Percentiles rank a stretch among this genome's conserved stretches.
Conservation (phyloP, 2,113 vertebrate species). For the Thamnaconus septentrionalis region DNA sequence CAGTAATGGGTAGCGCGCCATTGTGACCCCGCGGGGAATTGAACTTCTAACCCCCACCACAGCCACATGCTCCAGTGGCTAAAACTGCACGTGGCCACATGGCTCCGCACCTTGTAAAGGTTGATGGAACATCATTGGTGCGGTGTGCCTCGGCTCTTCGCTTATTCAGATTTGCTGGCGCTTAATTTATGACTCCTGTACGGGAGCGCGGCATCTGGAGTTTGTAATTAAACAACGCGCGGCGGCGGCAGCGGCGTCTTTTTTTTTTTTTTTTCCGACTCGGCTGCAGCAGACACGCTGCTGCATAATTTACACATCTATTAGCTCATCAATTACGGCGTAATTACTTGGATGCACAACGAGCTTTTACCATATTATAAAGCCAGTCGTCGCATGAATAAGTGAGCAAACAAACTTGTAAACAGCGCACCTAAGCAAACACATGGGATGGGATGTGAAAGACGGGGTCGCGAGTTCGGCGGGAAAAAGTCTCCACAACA, state of each 20-base stretch:
- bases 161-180: slow-evolving; percentile 57
- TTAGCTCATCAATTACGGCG: slow-evolving; percentile 73
- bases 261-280: slow-evolving; percentile 32
- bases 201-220: slow-evolving; percentile 63
- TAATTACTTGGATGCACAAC: slow-evolving; percentile 65
- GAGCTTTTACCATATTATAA: slow-evolving; percentile 63
- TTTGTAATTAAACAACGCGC: slow-evolving; percentile 68
- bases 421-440: slow-evolving; percentile 30
- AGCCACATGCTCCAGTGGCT: slow-evolving; percentile 33
- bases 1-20: slow-evolving; percentile 40
- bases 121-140: slow-evolving; percentile 16
- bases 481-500: slow-evolving; percentile 2
- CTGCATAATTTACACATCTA: slow-evolving; percentile 72
- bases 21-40: slow-evolving; percentile 49
- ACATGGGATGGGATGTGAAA: slow-evolving; percentile 27
- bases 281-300: slow-evolving; percentile 44
- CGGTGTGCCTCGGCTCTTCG: slow-evolving; percentile 20
- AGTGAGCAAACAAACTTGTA: slow-evolving; percentile 55
- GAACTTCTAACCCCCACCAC: slow-evolving; percentile 46
- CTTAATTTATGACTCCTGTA: slow-evolving; percentile 66
- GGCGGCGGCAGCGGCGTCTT: slow-evolving; percentile 24
- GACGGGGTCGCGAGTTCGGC: slow-evolving; percentile 11
- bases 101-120: slow-evolving; percentile 32
- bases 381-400: slow-evolving; percentile 57
- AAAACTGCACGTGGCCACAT: slow-evolving; percentile 8